Evolutionary conservation across 2,888 invertebrate species (phyloP).

Genomic region (Danaus chrysippus): DNA sequence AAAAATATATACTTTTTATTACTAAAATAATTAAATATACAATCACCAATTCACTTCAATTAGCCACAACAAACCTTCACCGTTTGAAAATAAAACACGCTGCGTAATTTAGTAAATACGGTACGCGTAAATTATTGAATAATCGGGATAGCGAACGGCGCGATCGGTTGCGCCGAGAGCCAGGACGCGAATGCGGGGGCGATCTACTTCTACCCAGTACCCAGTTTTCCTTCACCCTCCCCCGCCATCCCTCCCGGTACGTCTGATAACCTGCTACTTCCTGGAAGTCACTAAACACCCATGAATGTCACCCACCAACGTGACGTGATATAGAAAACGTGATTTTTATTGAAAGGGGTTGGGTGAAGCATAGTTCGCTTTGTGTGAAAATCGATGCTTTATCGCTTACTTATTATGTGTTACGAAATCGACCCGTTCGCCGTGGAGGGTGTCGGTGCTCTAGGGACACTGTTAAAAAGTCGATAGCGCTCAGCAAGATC

Average conservation of each 20-base stretch:
- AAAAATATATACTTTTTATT: not conserved
- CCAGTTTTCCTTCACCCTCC: conserved; percentile 54
- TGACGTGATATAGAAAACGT: conserved; percentile 69
- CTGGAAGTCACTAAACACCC: conserved; percentile 75
- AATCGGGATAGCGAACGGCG: conserved; percentile 45
- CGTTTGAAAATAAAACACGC: conserved; percentile 36
- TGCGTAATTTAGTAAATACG: conserved; percentile 52
- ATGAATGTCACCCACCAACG: conserved; percentile 70
- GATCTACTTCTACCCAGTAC: conserved; percentile 54
- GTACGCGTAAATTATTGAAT: conserved; percentile 37
- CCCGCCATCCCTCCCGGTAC: conserved; percentile 44
- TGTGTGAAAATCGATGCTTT: conserved; percentile 61
- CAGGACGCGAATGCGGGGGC: conserved; percentile 71
- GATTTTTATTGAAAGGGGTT: conserved; percentile 73
- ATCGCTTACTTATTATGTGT: conserved; percentile 51
- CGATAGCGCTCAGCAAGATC: conserved; percentile 5
- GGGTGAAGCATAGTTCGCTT: conserved; percentile 54
- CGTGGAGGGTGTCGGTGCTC: conserved; percentile 23
- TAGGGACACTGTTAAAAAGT: conserved; percentile 32
- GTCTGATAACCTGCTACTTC: conserved; percentile 78
- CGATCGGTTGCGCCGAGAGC: conserved; percentile 59
- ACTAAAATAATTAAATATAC: conserved; percentile 21
- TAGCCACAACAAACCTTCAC: conserved; percentile 67
- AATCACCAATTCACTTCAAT: conserved; percentile 63
- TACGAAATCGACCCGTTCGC: conserved; percentile 49